phyloP scores from a whole-genome alignment of 2,797 vertebrate species.

The Mastacembelus armatus region DNA sequence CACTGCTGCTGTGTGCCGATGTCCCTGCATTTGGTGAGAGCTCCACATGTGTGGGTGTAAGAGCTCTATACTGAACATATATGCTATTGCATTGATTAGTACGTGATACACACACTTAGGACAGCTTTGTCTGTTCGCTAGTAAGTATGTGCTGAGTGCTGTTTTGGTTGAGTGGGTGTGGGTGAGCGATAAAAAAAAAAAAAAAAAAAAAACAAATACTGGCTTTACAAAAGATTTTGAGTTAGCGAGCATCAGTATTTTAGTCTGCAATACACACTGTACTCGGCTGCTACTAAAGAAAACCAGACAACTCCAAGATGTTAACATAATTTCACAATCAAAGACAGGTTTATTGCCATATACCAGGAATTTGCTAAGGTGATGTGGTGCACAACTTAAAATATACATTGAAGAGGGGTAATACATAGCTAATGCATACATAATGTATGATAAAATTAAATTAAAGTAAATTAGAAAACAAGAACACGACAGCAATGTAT shows the following conservation, averaged over 20 bases:
- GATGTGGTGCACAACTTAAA: no score
- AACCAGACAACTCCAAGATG: conserved; percentile 38
- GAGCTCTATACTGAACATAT: conserved; percentile 61
- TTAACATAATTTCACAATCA: no score
- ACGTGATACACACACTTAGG: conserved; percentile 44
- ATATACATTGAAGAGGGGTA: no score
- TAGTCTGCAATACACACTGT: conserved; percentile 32
- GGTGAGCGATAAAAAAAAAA: conserved; percentile 48
- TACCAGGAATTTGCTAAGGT: no score
- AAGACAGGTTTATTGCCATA: no score
- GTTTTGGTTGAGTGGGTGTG: conserved; percentile 67
- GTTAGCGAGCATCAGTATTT: conserved; percentile 49
- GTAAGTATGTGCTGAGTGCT: conserved; percentile 49
- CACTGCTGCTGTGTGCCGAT: conserved; percentile 44
- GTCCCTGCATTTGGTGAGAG: conserved; percentile 61
- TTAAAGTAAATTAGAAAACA: no score
- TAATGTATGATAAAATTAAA: no score
- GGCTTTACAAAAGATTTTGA: conserved; percentile 55
- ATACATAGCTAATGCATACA: no score
- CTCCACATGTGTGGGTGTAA: conserved; percentile 56
- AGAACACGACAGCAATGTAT: no score
- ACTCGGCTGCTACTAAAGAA: conserved; percentile 39
- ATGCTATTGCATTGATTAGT: conserved; percentile 40
- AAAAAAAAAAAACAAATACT: conserved; percentile 28
- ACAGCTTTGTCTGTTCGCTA: conserved; percentile 54